Evolutionary conservation across 1,140 invertebrate genomes (phyloP).

Genomic region (Diuraphis noxia): DNA sequence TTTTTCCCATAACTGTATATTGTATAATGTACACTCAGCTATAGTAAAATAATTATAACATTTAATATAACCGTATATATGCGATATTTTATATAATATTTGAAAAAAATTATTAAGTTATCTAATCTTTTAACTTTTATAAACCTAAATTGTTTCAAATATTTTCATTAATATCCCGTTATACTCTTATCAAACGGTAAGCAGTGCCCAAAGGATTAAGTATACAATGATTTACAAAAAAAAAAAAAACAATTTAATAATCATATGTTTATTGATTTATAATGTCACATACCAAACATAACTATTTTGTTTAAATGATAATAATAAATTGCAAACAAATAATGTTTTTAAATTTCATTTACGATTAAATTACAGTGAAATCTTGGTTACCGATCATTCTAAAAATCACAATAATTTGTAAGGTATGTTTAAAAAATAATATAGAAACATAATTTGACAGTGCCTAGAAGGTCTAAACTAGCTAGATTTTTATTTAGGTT

Average conservation of each 20-base stretch:
- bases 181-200: not conserved
- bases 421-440: not conserved
- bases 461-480: not conserved
- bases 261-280: not conserved
- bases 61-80: not conserved
- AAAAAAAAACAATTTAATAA: not conserved
- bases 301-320: not conserved
- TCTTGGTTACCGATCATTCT: not conserved
- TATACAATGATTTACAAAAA: not conserved
- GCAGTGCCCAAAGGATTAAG: not conserved
- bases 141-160: not conserved
- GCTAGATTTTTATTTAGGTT: not conserved
- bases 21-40: not conserved
- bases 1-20: not conserved
- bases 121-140: not conserved
- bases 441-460: not conserved
- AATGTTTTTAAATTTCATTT: not conserved
- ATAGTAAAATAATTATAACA: not conserved
- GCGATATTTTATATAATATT: not conserved
- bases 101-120: not conserved
- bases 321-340: not conserved
- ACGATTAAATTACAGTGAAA: not conserved
- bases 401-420: not conserved
- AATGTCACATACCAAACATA: not conserved
- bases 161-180: not conserved